These are phyloP conservation scores for Falco punctatus DNA, from an alignment of 2,113 vertebrate genomes.

Conservation along the genomic window DNA sequence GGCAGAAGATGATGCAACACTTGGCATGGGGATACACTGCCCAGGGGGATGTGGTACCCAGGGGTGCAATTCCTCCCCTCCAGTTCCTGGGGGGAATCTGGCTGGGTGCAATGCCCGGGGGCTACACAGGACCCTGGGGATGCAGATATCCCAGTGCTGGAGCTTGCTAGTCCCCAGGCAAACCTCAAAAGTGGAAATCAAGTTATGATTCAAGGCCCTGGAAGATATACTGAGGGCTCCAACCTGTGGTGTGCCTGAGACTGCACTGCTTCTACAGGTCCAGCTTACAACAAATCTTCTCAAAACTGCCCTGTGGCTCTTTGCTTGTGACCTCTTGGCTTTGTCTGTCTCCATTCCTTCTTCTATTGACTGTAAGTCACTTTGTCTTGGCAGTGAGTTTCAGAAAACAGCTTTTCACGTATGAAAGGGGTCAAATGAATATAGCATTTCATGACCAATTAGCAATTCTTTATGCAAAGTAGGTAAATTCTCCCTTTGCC, in stretches of 20 bases:
- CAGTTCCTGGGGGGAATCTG: not conserved
- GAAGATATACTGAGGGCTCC: not conserved
- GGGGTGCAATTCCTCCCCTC: not conserved
- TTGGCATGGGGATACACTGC: not conserved
- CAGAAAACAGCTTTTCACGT: not conserved
- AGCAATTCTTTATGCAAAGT: not conserved
- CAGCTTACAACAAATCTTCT: not conserved
- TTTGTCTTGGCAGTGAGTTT: not conserved
- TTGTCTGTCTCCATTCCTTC: not conserved
- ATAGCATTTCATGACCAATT: not conserved
- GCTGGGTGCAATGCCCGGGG: not conserved
- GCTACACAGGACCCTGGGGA: no score
- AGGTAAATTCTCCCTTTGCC: not conserved
- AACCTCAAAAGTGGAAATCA: no score
- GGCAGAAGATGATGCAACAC: not conserved
- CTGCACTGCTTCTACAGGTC: not conserved
- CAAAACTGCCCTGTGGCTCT: accelerated
- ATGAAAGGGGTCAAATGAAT: no score
- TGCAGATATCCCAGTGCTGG: no score
- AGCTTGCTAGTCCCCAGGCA: not conserved
- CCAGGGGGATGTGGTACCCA: not conserved
- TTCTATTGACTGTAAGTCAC: no score
- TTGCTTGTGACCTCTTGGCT: not conserved
- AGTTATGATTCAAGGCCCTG: not conserved
- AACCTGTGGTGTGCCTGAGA: not conserved